These are phyloP conservation scores for Sphaerodactylus townsendi DNA, from an alignment of 2,113 vertebrate species.

Conservation along the genomic window DNA sequence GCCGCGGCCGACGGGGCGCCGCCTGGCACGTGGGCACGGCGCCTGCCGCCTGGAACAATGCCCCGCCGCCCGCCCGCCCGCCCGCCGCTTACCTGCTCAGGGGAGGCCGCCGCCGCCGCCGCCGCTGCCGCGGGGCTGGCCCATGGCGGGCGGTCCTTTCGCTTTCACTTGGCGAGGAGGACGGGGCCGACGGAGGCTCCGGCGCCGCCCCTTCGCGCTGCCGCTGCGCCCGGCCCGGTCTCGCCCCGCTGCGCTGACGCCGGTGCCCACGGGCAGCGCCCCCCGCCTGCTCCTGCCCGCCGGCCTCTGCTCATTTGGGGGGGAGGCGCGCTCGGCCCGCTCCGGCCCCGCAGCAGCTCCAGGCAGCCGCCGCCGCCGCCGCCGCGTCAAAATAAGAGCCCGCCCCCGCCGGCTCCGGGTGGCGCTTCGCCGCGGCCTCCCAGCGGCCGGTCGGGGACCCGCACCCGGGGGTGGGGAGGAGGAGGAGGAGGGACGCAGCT, in stretches of 20 bases:
- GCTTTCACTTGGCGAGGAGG: slow-evolving; percentile 2
- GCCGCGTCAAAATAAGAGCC: slow-evolving; percentile 28
- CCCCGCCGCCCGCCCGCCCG: neutral
- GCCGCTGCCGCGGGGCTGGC: neutral
- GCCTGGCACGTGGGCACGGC: neutral
- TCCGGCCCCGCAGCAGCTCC: slow-evolving; percentile 6
- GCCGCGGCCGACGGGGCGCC: neutral
- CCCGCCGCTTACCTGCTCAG: neutral
- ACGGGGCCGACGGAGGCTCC: neutral
- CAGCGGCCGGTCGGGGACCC: slow-evolving; percentile 18
- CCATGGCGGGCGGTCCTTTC: neutral
- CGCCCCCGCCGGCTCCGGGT: slow-evolving; percentile 3
- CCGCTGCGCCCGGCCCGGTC: neutral
- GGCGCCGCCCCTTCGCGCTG: neutral
- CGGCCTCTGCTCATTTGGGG: slow-evolving; percentile 9
- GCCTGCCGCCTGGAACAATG: neutral
- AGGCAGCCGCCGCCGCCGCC: slow-evolving; percentile 8
- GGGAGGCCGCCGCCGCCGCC: neutral
- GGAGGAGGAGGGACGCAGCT: neutral
- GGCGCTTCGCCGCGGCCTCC: slow-evolving; percentile 14
- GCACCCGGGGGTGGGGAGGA: neutral
- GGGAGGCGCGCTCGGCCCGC: neutral
- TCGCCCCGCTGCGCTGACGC: neutral
- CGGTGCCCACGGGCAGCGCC: slow-evolving; percentile 12
- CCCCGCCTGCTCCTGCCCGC: neutral